These are phyloP conservation scores for Blomia tropicalis DNA, from an alignment of 2,888 invertebrate genomes.

Conservation along the genomic window DNA sequence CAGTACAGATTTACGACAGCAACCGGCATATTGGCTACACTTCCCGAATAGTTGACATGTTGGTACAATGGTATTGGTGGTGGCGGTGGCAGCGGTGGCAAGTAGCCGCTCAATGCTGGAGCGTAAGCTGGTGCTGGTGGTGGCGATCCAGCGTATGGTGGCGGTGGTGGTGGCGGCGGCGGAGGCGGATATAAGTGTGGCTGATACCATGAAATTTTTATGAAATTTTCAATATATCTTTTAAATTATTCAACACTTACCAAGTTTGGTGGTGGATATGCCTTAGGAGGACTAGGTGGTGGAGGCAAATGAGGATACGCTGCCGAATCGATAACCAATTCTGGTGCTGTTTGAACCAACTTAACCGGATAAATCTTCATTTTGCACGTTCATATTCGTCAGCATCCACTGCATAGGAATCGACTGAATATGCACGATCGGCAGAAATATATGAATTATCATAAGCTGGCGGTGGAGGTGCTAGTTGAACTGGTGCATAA, in stretches of 20 bases:
- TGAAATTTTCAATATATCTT: neutral
- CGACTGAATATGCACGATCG: neutral
- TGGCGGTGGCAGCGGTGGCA: no score
- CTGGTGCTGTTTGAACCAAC: neutral
- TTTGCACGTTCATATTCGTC: neutral
- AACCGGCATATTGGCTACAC: constrained; percentile 2
- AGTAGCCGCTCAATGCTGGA: no score
- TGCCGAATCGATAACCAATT: neutral
- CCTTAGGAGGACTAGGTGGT: neutral
- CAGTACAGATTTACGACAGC: constrained; percentile 8
- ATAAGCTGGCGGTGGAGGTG: neutral
- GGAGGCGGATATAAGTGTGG: neutral
- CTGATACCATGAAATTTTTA: neutral
- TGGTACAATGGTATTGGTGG: neutral
- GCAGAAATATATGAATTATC: neutral
- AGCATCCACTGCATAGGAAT: neutral
- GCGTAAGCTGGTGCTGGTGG: neutral
- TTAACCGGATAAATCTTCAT: constrained; percentile 1
- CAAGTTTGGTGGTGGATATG: neutral
- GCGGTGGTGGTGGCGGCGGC: neutral
- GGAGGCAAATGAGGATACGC: neutral
- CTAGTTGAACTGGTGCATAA: neutral
- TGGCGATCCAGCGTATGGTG: neutral
- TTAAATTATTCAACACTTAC: neutral
- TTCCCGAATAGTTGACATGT: neutral